Conservation (phyloP, 2,888 invertebrate species). For the Ophraella communa region DNA sequence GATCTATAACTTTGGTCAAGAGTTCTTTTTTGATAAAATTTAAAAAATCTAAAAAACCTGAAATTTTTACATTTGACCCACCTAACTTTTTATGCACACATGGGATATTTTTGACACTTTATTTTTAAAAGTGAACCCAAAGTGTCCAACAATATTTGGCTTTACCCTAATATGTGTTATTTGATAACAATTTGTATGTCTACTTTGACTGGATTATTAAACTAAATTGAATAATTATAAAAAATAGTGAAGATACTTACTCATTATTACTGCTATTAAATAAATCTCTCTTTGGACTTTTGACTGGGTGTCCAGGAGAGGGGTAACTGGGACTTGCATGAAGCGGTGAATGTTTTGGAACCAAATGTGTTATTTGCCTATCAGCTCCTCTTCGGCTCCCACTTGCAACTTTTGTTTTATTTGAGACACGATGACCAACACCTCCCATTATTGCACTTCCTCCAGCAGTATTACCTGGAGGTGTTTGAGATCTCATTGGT, state of each 20-base stretch:
- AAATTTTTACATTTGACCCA: no score
- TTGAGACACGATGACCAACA: conserved; percentile 55
- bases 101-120: no score
- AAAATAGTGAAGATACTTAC: conserved; percentile 31
- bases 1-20: no score
- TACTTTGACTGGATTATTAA: not conserved
- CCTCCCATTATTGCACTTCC: conserved; percentile 39
- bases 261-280: conserved; percentile 42
- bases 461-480: conserved; percentile 46
- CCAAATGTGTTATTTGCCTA: conserved; percentile 59
- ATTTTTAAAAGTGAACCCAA: no score
- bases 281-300: conserved; percentile 57
- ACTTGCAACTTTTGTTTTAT: conserved; percentile 58
- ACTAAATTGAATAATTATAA: not conserved
- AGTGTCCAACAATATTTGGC: no score
- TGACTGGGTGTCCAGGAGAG: conserved; percentile 50
- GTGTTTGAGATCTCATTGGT: conserved; percentile 51
- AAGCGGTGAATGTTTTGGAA: conserved; percentile 66
- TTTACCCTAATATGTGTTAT: no score
- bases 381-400: conserved; percentile 53
- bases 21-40: no score
- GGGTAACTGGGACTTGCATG: conserved; percentile 64
- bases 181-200: no score
- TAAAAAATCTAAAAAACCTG: no score
- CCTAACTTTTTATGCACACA: no score